phyloP scores from a whole-genome alignment of 2,113 vertebrate genomes.

The Okapia johnstoni region DNA sequence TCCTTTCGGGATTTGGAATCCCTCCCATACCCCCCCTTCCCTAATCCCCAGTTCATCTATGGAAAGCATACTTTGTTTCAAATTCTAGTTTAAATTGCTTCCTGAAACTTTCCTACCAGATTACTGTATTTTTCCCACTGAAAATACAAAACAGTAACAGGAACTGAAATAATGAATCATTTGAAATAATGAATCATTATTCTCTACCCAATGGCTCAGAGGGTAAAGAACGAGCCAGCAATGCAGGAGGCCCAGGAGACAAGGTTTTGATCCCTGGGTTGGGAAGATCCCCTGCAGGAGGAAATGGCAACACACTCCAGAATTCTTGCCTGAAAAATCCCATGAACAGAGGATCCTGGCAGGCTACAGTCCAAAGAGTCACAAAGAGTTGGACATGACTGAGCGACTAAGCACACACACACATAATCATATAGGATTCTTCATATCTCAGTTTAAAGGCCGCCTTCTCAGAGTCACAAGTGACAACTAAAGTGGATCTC shows the following conservation, averaged over 20 bases:
- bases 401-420: background rate
- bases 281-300: background rate
- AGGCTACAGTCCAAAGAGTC: background rate
- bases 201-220: background rate
- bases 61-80: background rate
- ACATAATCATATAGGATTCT: background rate
- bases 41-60: background rate
- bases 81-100: slow-evolving; percentile 1
- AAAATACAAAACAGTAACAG: background rate
- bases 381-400: background rate
- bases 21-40: accelerated
- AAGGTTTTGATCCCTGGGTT: background rate
- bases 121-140: background rate
- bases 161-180: background rate
- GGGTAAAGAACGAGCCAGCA: background rate
- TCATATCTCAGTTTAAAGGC: background rate
- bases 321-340: background rate
- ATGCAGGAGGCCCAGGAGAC: background rate
- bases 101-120: background rate
- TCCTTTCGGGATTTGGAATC: background rate
- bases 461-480: background rate
- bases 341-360: background rate
- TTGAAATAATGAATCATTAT: background rate
- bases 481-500: background rate
- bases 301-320: background rate